These are phyloP conservation scores for Thecocarcelia acutangulata DNA, from an alignment of 2,888 invertebrate genomes.

Conservation along the genomic window DNA sequence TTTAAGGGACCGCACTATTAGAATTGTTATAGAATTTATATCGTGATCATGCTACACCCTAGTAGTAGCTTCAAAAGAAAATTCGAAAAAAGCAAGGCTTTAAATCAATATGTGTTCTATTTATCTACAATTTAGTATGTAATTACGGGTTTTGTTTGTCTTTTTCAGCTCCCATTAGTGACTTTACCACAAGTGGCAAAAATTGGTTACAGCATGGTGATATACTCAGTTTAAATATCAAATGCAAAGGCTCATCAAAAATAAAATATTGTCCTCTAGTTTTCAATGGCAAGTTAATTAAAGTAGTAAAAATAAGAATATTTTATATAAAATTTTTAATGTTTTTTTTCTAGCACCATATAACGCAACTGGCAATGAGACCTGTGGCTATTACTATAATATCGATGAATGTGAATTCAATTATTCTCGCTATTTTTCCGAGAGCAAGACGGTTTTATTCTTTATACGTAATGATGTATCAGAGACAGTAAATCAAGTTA, in stretches of 20 bases:
- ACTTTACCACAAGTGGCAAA: constrained; percentile 87
- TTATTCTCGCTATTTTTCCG: constrained; percentile 86
- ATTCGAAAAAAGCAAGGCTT: too few relatives aligned
- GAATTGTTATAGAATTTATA: too few relatives aligned
- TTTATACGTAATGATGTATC: constrained; percentile 90
- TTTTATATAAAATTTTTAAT: neutral
- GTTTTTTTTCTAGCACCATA: constrained; percentile 76
- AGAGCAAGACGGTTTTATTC: constrained; percentile 89
- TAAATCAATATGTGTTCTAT: too few relatives aligned
- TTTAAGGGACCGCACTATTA: too few relatives aligned
- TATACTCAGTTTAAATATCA: constrained; percentile 86
- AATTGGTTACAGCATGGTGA: constrained; percentile 93
- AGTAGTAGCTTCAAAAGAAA: too few relatives aligned
- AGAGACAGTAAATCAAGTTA: constrained; percentile 86
- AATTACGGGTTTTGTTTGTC: neutral
- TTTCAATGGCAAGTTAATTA: constrained; percentile 82
- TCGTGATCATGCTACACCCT: too few relatives aligned
- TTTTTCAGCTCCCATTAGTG: constrained; percentile 86
- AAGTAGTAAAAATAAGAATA: neutral
- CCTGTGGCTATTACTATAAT: constrained; percentile 82
- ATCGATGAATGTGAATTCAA: constrained; percentile 84
- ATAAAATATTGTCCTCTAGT: constrained; percentile 87
- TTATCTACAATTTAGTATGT: too few relatives aligned
- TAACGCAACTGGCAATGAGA: constrained; percentile 90
- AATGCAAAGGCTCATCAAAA: constrained; percentile 89